A percentile compares a stretch with the other conserved stretches of the same genome.
These are phyloP conservation scores for Thunnus albacares DNA, from an alignment of 2,797 vertebrate species.

Conservation along the genomic window DNA sequence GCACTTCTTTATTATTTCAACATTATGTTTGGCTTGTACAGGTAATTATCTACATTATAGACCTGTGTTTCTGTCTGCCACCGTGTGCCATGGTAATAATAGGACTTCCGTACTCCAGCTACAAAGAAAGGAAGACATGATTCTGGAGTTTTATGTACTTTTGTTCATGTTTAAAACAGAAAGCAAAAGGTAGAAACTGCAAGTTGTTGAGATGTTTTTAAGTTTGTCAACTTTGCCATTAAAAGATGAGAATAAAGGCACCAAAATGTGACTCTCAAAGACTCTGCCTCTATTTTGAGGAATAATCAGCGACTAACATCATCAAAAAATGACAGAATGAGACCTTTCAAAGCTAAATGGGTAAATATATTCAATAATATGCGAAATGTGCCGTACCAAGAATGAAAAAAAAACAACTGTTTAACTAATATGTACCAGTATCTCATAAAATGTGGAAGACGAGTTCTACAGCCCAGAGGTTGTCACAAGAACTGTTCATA, in stretches of 20 bases:
- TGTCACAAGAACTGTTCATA: no score
- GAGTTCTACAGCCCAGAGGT: no score
- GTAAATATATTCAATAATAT: neutral
- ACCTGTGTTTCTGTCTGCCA: slow-evolving; percentile 34
- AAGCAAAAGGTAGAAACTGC: neutral
- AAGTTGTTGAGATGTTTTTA: neutral
- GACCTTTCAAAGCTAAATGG: neutral
- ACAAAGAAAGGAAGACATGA: neutral
- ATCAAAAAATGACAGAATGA: neutral
- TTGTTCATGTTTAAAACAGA: neutral
- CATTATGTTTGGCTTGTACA: slow-evolving; percentile 68
- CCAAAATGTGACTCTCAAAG: neutral
- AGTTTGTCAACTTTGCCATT: neutral
- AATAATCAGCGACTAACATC: neutral
- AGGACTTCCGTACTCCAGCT: neutral
- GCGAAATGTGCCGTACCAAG: neutral
- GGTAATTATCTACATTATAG: slow-evolving; percentile 71
- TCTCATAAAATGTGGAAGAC: no score
- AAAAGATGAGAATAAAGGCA: neutral
- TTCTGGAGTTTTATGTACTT: neutral
- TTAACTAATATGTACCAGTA: no score
- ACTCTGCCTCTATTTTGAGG: neutral
- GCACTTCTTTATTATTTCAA: slow-evolving; percentile 49
- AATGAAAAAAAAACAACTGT: no score
- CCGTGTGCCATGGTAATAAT: neutral